phyloP scores from a whole-genome alignment of 1,140 invertebrate genomes.

The Hestina assimilis region DNA sequence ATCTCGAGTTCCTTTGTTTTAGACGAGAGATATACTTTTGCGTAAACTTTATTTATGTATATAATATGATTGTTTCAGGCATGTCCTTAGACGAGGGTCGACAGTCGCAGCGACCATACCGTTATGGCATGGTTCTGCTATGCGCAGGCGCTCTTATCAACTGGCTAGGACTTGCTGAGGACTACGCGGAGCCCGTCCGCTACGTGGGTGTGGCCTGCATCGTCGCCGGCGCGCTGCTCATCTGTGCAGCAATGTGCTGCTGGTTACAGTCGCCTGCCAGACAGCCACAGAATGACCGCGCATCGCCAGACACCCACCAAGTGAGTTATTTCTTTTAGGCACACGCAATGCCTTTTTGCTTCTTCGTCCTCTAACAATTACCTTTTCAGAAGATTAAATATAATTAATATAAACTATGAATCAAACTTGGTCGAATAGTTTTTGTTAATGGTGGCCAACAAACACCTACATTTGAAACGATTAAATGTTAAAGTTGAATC shows the following conservation, averaged over 20 bases:
- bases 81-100: constrained; percentile 83
- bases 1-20: too few species aligned
- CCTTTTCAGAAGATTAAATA: too few species aligned
- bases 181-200: constrained; percentile 84
- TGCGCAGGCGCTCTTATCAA: constrained; percentile 88
- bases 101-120: constrained; percentile 83
- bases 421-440: too few species aligned
- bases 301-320: constrained; percentile 72
- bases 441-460: too few species aligned
- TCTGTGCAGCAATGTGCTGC: constrained; percentile 87
- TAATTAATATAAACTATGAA: neutral
- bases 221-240: constrained; percentile 84
- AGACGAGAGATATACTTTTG: too few species aligned
- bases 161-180: constrained; percentile 86
- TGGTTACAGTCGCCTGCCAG: constrained; percentile 84
- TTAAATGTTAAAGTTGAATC: too few species aligned
- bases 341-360: too few species aligned
- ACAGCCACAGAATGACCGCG: constrained; percentile 64
- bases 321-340: constrained; percentile 38
- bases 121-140: constrained; percentile 86
- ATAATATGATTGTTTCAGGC: constrained; percentile 68
- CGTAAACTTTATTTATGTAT: constrained; percentile 6
- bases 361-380: too few species aligned
- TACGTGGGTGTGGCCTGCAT: constrained; percentile 88
- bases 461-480: too few species aligned